Conservation (phyloP, 35 echinoderm and acorn worm genomes). For the Ophioderma brevispina region DNA sequence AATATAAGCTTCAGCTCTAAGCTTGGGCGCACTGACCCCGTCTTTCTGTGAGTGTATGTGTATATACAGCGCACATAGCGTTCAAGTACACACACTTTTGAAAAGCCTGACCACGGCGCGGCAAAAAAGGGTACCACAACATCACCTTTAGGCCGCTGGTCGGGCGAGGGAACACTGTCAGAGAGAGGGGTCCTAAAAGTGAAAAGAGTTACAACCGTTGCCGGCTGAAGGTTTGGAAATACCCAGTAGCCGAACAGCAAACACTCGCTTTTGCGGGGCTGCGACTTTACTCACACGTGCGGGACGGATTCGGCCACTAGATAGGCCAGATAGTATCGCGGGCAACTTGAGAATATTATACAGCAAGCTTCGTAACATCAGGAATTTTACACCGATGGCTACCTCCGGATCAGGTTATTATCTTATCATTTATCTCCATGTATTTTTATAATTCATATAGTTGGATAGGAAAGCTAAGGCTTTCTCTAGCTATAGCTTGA, state of each 20-base stretch:
- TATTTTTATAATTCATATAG: neutral
- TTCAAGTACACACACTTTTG: slow-evolving; percentile 9
- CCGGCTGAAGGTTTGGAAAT: neutral
- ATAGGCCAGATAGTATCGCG: neutral
- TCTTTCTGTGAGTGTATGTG: neutral
- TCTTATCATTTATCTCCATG: neutral
- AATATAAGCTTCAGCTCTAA: neutral
- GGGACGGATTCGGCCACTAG: slow-evolving; percentile 5
- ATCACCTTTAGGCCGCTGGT: slow-evolving; percentile 12
- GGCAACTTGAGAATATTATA: neutral
- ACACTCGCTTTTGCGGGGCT: neutral
- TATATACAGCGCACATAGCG: neutral
- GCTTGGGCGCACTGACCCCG: neutral
- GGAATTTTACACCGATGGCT: neutral
- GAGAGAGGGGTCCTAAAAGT: neutral
- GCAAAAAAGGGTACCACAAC: neutral
- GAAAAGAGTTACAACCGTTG: too few relatives aligned
- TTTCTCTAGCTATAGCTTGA: neutral
- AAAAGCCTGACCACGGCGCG: slow-evolving; percentile 10
- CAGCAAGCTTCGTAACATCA: neutral
- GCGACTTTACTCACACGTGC: neutral
- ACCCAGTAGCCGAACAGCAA: neutral
- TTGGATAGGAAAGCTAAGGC: neutral
- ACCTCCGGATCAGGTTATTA: slow-evolving; percentile 4
- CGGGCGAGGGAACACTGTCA: neutral